Evolutionary conservation across 1,140 invertebrate species (phyloP), one percentile per base, ranked within the genome.

Genomic region (Drosophila paulistorum): DNA sequence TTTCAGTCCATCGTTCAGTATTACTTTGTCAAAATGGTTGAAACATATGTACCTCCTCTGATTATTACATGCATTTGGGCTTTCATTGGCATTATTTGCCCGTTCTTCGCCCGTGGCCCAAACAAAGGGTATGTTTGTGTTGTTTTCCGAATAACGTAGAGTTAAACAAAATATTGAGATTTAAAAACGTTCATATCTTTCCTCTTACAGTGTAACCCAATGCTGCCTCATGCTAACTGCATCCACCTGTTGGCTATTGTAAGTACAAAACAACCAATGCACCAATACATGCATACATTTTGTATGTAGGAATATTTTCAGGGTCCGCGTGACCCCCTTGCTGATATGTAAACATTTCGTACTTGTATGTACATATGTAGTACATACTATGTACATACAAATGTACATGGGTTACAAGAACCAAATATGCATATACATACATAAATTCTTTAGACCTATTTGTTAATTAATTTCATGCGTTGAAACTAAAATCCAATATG

Each of bases 161-260:
- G 57, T 59, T 23, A 4, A 20, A 2, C 10, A 26, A 42, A 37
- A 7, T 30, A 7, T 20, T 30, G 6, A 55, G 13, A 48, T n/a
- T 20, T n/a, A 54, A 7, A 7, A 35, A 10, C 30, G 7, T 13
- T 7, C 30, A 7, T 13, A 54, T 41, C 62, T 68, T 68, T 48
- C 68, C 64, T 0, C 42, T 51, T 72, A 17, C 62, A 90, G 97
- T 69, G 96, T 98, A 77, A 95, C 97, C 71, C 97, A 98, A 93
- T 95, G 97, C 70, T 94, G 97, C 84, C 93, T 98, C 60, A 96
- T 98, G 93, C 92, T 98, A 89, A 97, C 97, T 60, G 97, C 96
- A 33, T 95, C 95, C 45, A 96, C 96, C 45, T 98, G 97, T 93
- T 98, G 97, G 96, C 93, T 98, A 64, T 98, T 98, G 90, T 91